phyloP scores from a whole-genome alignment of 1,140 invertebrate species.

The Bactericera cockerelli region DNA sequence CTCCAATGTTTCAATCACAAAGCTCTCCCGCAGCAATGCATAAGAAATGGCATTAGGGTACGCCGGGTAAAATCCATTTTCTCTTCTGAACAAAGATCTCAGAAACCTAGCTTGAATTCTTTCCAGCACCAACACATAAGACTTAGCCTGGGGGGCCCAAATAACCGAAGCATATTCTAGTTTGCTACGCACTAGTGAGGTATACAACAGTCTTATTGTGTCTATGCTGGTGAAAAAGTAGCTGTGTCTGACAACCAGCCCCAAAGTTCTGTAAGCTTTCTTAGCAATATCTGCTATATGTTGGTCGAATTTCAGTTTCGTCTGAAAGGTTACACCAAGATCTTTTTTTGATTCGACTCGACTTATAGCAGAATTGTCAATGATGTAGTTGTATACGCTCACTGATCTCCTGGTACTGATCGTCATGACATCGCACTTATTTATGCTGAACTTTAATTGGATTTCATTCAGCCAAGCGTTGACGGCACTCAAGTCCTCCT shows the following conservation, averaged over 20 bases:
- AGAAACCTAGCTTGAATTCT: constrained; percentile 1
- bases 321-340: background rate
- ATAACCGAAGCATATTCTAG: constrained; percentile 10
- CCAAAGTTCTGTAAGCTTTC: background rate
- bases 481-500: background rate
- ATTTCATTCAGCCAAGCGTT: background rate
- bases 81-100: background rate
- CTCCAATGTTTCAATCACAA: background rate
- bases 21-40: background rate
- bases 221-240: background rate
- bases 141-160: background rate
- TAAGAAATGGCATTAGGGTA: background rate
- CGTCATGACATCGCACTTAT: constrained; percentile 3
- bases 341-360: background rate
- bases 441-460: background rate
- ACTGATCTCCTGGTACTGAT: background rate
- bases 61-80: background rate
- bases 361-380: background rate
- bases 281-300: background rate
- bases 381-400: background rate
- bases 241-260: background rate
- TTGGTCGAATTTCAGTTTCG: background rate
- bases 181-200: background rate
- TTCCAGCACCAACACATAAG: background rate
- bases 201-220: constrained; percentile 1